Percentiles rank a stretch among this genome's conserved stretches.
Evolutionary conservation across 2,797 vertebrate genomes (phyloP).

Genomic region (Decapterus maruadsi): DNA sequence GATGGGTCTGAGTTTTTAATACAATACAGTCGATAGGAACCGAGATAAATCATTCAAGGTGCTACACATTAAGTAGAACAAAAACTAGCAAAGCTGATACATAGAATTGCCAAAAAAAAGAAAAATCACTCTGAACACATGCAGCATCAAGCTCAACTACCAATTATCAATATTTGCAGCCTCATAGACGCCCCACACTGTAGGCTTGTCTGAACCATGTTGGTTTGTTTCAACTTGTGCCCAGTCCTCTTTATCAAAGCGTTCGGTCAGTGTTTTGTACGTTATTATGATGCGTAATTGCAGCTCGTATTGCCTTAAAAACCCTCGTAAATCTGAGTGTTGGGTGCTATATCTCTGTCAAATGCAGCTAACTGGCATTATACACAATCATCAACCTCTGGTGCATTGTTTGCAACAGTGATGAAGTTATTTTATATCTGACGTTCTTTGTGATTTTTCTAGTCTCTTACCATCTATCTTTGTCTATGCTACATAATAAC

Average conservation of each 20-base stretch:
- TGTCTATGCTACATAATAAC: neutral
- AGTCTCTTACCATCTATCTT: too few relatives aligned
- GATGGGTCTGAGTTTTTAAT: conserved; percentile 31
- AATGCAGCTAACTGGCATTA: conserved; percentile 7
- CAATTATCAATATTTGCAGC: conserved; percentile 32
- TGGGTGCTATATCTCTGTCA: conserved; percentile 10
- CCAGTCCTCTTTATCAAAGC: neutral
- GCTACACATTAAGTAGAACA: conserved; percentile 13
- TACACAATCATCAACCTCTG: neutral
- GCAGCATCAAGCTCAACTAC: conserved; percentile 28
- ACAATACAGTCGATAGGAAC: conserved; percentile 34
- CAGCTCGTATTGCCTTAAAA: conserved; percentile 35
- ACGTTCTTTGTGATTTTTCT: neutral
- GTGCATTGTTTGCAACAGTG: neutral
- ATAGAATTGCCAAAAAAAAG: conserved; percentile 10
- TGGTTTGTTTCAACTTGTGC: conserved; percentile 11
- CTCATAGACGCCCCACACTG: conserved; percentile 6
- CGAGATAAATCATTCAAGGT: conserved; percentile 38
- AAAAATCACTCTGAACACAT: neutral
- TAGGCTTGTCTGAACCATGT: conserved; percentile 6
- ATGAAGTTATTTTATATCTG: neutral
- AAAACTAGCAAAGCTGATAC: conserved; percentile 22
- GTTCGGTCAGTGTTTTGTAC: neutral
- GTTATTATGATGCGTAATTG: conserved; percentile 22
- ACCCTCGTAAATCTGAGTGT: conserved; percentile 13